Evolutionary conservation across 2,113 vertebrate genomes (phyloP), one percentile per base, ranked within the genome.

Genomic region (Tyto alba): DNA sequence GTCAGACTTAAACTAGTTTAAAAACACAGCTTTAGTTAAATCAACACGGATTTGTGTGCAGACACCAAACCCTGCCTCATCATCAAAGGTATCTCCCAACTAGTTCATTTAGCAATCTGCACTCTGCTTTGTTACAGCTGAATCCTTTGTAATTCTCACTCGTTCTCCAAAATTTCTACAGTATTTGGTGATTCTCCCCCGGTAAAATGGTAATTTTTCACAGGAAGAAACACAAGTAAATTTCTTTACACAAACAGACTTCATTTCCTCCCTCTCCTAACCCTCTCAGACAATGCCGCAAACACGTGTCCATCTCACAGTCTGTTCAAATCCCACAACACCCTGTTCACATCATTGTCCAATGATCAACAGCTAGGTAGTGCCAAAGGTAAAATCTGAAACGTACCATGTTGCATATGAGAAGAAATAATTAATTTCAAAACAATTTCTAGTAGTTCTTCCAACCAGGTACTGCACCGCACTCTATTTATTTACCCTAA

Each of bases 241-340:
- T 56, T 82, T 38, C 50, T 45, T 55, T 80, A 18, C 27, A 47
- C 26, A 48, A 41, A 52, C 22, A 53, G 41, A 72, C 36, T 56
- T 34, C 11, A 17, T 68, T 72, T 90, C 32, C 57, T 69, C 68
- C 59, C 17, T 66, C 60, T 72, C 40, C 77, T 32, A 1, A 26
- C 75, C 40, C 45, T 64, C 62, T 57, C 62, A 62, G 81, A 53
- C 9, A 38, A 32, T 36, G 38, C 62, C 9, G 4, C 53, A 82
- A 85, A 30, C 10, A 2, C 6, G 1, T 2, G 1, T 27, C 40
- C 43, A 56, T 21, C 88, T 59, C 5, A 0, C 50, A 26, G 40
- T 7, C 20, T 41, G n/a, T 4, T 59, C 72, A 60, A 62, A 64
- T 13, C 34, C 26, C 27, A 9, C 59, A 81, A 29, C 1, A 0